Base-by-base conservation (phyloP, 2,888 invertebrate genomes). In the Sarcophaga caerulescens region DNA sequence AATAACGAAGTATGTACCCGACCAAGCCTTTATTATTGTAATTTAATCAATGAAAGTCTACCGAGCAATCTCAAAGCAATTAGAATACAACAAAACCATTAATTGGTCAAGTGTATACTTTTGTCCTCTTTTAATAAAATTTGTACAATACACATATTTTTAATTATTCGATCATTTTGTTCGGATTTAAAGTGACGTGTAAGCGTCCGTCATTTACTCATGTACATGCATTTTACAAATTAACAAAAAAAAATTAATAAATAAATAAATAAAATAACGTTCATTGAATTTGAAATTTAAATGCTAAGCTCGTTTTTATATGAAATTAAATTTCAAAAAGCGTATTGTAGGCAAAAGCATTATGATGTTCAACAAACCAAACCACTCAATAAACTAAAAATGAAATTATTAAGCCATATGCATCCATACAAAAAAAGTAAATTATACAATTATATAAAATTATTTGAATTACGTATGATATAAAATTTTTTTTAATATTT, bases 251-350 rank as follows among this genome's bases (percentile, higher is more conserved):
- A 17, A 14, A 47, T 47, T 52, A 52, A 65, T 35, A 35, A 14
- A 35, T 65, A 25, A 45, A 10, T 19, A 63, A 47, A 63, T 12
- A 47, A 77, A 78, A 65, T 23, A 77, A 60, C 59, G 63, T 77
- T 81, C 71, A 78, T 84, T 81, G 84, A 75, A 71, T 84, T 35
- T 71, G 57, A 52, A 19, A 75, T 84, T 86, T 78, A 57, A 66
- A 86, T 84, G 77, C 86, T 69, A 74, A 75, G 45, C 84, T 63
- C 70, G 81, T 63, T 76, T 63, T 77, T 80, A 45, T 73, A 81
- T 45, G 74, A 86, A 86, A 83, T 86, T 81, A 25, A 70, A 78
- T 78, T 81, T 75, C 66, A 78, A 81, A 84, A 78, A 81, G 66
- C 66, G 59, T 66, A 76, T 76, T 76, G n/a, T n/a, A 77, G 83